These are phyloP conservation scores for Morone chrysops DNA, from an alignment of 2,113 vertebrate genomes.

Conservation along the genomic window DNA sequence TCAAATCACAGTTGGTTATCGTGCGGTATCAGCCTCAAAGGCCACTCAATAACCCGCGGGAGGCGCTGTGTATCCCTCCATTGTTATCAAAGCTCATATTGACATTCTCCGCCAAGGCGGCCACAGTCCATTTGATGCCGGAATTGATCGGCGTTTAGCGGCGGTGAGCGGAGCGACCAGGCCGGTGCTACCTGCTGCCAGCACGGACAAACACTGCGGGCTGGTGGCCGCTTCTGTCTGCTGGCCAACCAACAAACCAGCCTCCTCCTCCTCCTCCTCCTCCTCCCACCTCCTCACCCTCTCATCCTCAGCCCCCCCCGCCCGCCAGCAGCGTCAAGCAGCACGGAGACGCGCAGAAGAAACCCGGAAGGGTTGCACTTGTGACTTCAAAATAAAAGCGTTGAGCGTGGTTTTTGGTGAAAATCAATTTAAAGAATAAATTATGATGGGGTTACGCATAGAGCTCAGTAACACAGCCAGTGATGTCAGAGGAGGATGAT, in stretches of 20 bases:
- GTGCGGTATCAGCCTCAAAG: conserved; percentile 43
- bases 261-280: conserved; percentile 32
- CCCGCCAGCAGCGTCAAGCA: conserved; percentile 35
- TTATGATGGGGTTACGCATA: not conserved
- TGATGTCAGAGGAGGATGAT: conserved; percentile 17
- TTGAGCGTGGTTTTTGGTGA: not conserved
- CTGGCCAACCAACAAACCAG: conserved; percentile 18
- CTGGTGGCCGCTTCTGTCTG: conserved; percentile 33
- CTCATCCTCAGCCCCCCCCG: not conserved
- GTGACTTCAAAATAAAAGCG: conserved; percentile 66
- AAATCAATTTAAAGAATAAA: not conserved
- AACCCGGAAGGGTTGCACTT: not conserved
- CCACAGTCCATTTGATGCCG: conserved; percentile 59
- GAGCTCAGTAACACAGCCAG: not conserved
- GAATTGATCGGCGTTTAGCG: conserved; percentile 53
- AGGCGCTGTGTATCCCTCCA: conserved; percentile 59
- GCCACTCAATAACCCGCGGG: conserved; percentile 53
- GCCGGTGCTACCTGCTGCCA: conserved; percentile 48
- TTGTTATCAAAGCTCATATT: conserved; percentile 51
- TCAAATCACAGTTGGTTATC: conserved; percentile 44
- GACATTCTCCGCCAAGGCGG: conserved; percentile 38
- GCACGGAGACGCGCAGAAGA: not conserved
- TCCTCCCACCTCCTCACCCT: conserved; percentile 26
- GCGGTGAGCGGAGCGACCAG: conserved; percentile 3
- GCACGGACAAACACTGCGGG: conserved; percentile 38